Base-by-base conservation (phyloP, 2,113 vertebrate species). In the Alligator sinensis region DNA sequence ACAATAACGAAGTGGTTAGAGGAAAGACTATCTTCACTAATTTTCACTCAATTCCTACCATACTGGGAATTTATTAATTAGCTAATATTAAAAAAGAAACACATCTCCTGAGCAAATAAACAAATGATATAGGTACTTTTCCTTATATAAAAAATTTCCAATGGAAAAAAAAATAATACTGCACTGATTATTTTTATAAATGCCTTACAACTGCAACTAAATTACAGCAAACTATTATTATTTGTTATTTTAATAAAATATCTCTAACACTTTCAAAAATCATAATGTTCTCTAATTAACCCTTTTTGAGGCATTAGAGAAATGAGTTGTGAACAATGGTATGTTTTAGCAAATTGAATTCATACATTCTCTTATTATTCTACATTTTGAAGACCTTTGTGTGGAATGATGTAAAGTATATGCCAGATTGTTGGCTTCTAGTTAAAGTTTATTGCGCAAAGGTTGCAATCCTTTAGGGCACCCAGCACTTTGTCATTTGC, bases 11-110 rank as follows among this genome's bases (percentile, higher is more conserved):
- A 96, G 91, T 81, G 30, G 94, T 91, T 82, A 86, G 72, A 94
- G 60, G 80, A 96, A 97, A 96, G 62, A 86, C 91, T 97, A 97
- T 90, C 92, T 90, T 95, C 94, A 95, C 96, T 96, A 97, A 95
- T 95, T 97, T 96, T 94, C 80, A 88, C 84, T 94, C 94, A 93
- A 77, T 96, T 96, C 85, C 58, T 47, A 88, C 85, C 79, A 96
- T 82, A 93, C 86, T 89, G 82, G 87, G 88, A 97, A 92, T 84
- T 94, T 92, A 96, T 95, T 95, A 97, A 92, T 77, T 94, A 93
- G 66, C 61, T 96, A 96, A 95, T 96, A 86, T 93, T 96, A 34
- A 82, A 79, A 91, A 96, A 63, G 12, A 89, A 96, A 95, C 70
- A 62, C 60, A 95, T 95, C 87, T 89, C 89, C 84, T 92, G 80